phyloP scores from a whole-genome alignment of 2,113 vertebrate genomes.

The Mastomys natalensis region DNA sequence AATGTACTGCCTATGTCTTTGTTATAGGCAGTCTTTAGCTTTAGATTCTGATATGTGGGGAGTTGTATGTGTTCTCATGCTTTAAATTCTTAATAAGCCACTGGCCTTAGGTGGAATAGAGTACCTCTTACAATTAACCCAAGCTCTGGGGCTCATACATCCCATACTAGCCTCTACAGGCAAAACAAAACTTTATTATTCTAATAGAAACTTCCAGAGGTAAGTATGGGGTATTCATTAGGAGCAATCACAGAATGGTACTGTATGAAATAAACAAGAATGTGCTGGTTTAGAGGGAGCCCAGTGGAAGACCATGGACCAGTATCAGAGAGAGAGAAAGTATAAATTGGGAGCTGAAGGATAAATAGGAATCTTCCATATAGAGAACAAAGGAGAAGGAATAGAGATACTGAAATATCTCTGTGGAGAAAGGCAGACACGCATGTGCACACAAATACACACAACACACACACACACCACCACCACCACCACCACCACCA shows the following conservation, averaged over 20 bases:
- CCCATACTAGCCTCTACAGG: not conserved
- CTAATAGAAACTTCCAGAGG: not conserved
- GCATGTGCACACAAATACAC: not conserved
- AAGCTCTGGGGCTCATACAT: not conserved
- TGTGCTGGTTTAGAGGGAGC: not conserved
- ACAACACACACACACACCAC: not conserved
- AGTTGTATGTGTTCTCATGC: not conserved
- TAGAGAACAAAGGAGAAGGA: not conserved
- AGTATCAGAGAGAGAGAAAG: not conserved
- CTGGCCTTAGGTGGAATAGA: not conserved
- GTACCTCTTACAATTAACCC: not conserved
- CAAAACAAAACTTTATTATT: not conserved
- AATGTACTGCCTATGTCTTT: not conserved
- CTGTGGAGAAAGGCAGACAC: not conserved
- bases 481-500: too few species aligned
- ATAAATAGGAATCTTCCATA: not conserved
- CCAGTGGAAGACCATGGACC: not conserved
- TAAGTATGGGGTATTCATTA: not conserved
- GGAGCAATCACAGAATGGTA: not conserved
- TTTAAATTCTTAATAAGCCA: not conserved
- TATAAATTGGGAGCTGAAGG: not conserved
- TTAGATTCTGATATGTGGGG: not conserved
- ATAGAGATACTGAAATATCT: not conserved
- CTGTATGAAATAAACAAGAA: not conserved
- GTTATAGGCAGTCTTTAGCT: fast-evolving